phyloP scores from a whole-genome alignment of 1,140 invertebrate species.

The Zophobas atratus region DNA sequence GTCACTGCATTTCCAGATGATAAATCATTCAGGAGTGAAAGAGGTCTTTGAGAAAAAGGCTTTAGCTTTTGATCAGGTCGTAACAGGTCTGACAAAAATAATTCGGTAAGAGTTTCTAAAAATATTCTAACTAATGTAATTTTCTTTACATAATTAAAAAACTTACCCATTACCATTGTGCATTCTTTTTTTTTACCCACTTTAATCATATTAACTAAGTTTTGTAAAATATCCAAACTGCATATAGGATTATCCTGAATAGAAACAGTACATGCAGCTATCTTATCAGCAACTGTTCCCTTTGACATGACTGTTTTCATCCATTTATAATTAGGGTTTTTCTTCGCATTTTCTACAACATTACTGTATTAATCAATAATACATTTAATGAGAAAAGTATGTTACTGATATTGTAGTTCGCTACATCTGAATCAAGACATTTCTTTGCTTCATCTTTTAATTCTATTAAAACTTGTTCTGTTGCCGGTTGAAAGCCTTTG shows the following conservation, averaged over 20 bases:
- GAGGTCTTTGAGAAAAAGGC: constrained; percentile 80
- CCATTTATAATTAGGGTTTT: constrained; percentile 78
- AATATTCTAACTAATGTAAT: constrained; percentile 56
- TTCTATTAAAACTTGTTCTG: constrained; percentile 71
- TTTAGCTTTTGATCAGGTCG: constrained; percentile 81
- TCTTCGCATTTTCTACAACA: constrained; percentile 70
- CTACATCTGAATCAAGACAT: constrained; percentile 74
- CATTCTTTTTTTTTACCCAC: constrained; percentile 86
- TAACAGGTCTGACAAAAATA: constrained; percentile 85
- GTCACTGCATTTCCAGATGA: constrained; percentile 71
- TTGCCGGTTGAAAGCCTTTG: constrained; percentile 63
- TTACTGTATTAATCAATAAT: not conserved
- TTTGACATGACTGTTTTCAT: constrained; percentile 84
- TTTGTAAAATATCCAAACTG: constrained; percentile 80
- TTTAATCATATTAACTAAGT: constrained; percentile 84
- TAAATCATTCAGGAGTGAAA: constrained; percentile 70
- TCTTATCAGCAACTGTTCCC: constrained; percentile 88
- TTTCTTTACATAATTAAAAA: constrained; percentile 29
- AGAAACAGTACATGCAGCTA: constrained; percentile 86
- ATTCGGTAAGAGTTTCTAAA: constrained; percentile 80
- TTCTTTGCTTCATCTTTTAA: constrained; percentile 75
- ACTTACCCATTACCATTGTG: constrained; percentile 75
- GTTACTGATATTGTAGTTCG: constrained; percentile 74
- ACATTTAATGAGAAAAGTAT: constrained; percentile 15
- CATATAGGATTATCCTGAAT: constrained; percentile 90